Evolutionary conservation across 53 echinoderm and acorn worm genomes (phyloP), one percentile per base, ranked within the genome.

Genomic region (Luidia sarsii): DNA sequence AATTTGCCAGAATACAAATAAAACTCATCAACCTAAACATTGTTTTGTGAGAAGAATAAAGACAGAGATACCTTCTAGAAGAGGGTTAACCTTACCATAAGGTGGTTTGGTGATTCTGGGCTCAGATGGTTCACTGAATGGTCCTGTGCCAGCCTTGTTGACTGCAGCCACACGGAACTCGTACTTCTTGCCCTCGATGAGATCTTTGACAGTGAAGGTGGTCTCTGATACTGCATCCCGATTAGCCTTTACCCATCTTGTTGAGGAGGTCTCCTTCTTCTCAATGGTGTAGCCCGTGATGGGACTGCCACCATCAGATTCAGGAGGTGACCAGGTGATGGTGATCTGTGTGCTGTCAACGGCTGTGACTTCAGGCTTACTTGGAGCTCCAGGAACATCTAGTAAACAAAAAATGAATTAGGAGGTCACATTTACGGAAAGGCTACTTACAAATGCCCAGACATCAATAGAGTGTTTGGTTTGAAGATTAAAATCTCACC

Each of bases 141-240:
- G 84, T 9, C 92, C 92, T 13, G 63, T 64, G 15, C 92, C 92
- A 46, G 92, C 92, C 37, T 85, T 84, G 55, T 91, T 91, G 52
- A 71, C 81, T 25, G 92, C 92, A 41, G 80, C 70, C 25, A 91
- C 88, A 54, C 67, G 84, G 87, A 87, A 91, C 59, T 68, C 60
- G 57, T 91, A 91, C 49, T 91, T 67, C 51, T 50, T 87, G 19
- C 81, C 85, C 54, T 82, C 83, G 10, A 48, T 84, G 35, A 91
- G 81, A 52, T 80, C 85, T 32, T 54, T 80, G 15, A 88, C 73
- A 25, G 84, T 88, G 21, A 83, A 65, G 20, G 85, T 88, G 11
- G 80, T 33, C 35, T 91, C 87, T 37, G 77, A 33, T 1, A 81
- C 54, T 0, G 57, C 43, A 15, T 85, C 90, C 33, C 59, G 80